Evolutionary conservation across 2,888 invertebrate genomes (phyloP).

Genomic region (Pristionchus maxplancki): DNA sequence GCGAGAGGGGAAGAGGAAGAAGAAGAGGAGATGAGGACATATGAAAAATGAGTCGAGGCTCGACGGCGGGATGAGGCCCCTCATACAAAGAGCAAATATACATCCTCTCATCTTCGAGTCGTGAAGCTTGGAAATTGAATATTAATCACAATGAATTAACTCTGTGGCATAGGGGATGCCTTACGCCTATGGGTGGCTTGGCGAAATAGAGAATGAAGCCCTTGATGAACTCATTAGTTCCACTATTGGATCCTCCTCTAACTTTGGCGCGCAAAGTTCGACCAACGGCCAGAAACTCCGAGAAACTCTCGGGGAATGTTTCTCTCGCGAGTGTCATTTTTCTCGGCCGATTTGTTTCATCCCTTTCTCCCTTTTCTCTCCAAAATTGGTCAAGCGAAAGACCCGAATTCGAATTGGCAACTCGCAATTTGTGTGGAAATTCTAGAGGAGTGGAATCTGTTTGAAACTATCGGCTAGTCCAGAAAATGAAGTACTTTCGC

Average conservation of each 20-base stretch:
- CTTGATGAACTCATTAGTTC: neutral
- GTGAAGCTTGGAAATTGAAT: neutral
- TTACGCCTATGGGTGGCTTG: no score
- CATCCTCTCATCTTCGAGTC: neutral
- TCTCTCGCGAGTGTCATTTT: slow-evolving; percentile 30
- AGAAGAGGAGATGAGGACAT: neutral
- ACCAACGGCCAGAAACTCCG: neutral
- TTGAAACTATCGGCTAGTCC: neutral
- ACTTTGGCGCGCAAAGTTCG: neutral
- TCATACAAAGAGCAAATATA: neutral
- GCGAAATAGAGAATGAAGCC: neutral
- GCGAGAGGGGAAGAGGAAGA: neutral
- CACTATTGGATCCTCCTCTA: neutral
- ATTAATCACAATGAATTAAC: no score
- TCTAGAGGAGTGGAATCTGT: neutral
- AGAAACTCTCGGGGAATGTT: neutral
- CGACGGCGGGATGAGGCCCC: neutral
- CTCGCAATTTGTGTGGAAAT: neutral
- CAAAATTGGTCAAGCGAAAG: slow-evolving; percentile 25
- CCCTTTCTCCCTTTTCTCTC: neutral
- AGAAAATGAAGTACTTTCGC: neutral
- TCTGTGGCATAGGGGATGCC: no score
- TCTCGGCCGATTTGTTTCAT: slow-evolving; percentile 42
- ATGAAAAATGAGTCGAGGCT: neutral
- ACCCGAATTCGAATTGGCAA: neutral